phyloP scores from a whole-genome alignment of 2,797 vertebrate species.

The Pseudochromis fuscus region DNA sequence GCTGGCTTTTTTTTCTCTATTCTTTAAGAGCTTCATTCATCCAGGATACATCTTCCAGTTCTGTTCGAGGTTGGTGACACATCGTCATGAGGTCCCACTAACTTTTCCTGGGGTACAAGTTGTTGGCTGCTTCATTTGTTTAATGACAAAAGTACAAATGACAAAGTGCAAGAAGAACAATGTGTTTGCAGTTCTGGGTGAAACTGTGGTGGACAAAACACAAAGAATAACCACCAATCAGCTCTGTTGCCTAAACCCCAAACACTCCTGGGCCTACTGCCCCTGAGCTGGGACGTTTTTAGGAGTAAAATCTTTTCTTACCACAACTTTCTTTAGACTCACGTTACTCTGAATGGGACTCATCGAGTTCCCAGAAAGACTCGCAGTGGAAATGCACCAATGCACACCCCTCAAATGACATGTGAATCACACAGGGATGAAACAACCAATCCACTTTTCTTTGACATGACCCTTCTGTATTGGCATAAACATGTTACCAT shows the following conservation, averaged over 20 bases:
- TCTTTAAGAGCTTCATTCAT: background rate
- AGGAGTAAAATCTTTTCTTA: background rate
- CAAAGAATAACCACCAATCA: too few species aligned
- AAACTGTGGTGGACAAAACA: background rate
- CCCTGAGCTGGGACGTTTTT: background rate
- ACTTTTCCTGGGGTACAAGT: background rate
- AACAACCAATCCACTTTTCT: conserved; percentile 1
- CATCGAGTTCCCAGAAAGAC: background rate
- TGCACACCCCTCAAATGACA: background rate
- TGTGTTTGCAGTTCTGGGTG: background rate
- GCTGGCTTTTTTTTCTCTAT: background rate
- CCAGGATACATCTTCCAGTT: background rate
- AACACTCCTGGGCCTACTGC: too few species aligned
- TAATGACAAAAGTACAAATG: background rate
- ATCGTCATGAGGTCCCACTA: background rate
- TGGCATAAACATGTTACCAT: conserved; percentile 12
- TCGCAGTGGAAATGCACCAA: background rate
- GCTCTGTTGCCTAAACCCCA: too few species aligned
- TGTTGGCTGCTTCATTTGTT: background rate
- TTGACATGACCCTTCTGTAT: background rate
- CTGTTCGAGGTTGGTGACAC: background rate
- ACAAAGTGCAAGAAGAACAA: background rate
- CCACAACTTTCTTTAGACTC: background rate
- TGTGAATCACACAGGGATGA: background rate
- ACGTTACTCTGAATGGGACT: background rate